These are phyloP conservation scores for Drosophila demipolita DNA, from an alignment of 2,888 invertebrate species.

Conservation along the genomic window DNA sequence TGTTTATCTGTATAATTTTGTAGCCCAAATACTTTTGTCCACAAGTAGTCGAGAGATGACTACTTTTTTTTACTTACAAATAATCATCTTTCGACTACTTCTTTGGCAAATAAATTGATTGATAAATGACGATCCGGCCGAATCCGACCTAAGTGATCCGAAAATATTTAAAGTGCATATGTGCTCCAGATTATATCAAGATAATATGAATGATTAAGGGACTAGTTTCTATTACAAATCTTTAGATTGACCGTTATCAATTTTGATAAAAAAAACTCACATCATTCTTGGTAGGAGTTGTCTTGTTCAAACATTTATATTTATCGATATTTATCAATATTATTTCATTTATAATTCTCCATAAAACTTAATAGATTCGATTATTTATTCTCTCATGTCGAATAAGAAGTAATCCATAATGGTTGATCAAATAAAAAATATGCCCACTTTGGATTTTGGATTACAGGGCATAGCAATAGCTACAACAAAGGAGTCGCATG, in stretches of 20 bases:
- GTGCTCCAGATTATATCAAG: background rate
- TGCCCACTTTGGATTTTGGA: background rate
- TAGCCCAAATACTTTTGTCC: background rate
- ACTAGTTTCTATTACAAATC: background rate
- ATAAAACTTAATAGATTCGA: background rate
- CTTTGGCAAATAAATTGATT: background rate
- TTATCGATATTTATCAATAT: background rate
- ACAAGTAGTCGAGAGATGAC: no score
- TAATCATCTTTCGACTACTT: background rate
- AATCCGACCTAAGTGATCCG: no score
- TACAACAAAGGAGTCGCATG: conserved; percentile 12
- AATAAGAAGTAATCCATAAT: background rate
- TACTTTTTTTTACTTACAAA: no score
- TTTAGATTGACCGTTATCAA: background rate
- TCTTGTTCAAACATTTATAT: background rate
- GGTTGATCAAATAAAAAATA: background rate
- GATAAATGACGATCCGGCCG: no score
- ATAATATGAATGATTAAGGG: background rate
- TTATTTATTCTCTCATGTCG: background rate
- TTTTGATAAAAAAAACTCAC: background rate
- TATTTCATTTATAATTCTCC: background rate
- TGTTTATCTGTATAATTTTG: background rate
- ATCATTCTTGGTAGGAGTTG: background rate
- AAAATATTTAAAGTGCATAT: no score
- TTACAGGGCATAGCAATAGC: background rate